A percentile compares a stretch with the other conserved stretches of the same genome.
phyloP scores from a whole-genome alignment of 2,888 invertebrate species.

The Euspilapteryx auroguttella region DNA sequence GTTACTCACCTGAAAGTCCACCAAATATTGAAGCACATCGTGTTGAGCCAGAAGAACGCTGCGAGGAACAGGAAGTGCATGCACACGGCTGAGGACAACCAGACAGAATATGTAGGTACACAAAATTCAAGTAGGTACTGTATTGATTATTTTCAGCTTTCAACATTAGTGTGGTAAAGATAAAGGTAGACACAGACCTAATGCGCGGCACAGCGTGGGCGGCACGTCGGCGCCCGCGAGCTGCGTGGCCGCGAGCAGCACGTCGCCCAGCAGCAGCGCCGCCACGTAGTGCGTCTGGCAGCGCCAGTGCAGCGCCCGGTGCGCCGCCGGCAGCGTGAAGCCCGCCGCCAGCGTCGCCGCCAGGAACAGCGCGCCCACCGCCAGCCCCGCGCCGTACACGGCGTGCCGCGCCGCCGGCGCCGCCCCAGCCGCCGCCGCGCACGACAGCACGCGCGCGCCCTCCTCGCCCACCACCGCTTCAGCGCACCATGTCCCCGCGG shows the following conservation, averaged over 20 bases:
- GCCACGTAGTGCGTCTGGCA: constrained; percentile 87
- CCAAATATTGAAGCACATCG: constrained; percentile 95
- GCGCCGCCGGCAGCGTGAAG: constrained; percentile 77
- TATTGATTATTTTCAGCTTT: background rate
- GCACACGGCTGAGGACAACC: constrained; percentile 65
- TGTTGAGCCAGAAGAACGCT: constrained; percentile 91
- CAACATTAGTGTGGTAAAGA: too few relatives aligned
- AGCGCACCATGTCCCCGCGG: constrained; percentile 36
- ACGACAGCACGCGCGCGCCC: constrained; percentile 55
- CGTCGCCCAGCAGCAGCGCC: constrained; percentile 79
- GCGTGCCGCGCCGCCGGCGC: constrained; percentile 52
- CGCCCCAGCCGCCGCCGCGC: constrained; percentile 45
- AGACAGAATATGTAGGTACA: constrained; percentile 10
- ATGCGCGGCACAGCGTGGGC: constrained; percentile 63
- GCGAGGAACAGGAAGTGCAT: constrained; percentile 89
- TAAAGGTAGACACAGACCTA: constrained; percentile 50
- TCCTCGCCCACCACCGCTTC: constrained; percentile 43
- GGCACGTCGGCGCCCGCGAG: constrained; percentile 65
- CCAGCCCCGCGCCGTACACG: constrained; percentile 75
- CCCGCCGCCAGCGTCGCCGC: constrained; percentile 77
- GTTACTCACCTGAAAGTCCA: constrained; percentile 85
- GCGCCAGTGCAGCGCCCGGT: constrained; percentile 86
- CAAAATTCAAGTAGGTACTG: constrained; percentile 54
- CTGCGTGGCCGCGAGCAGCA: constrained; percentile 77
- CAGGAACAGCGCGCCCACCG: constrained; percentile 80